A percentile compares a stretch with the other conserved stretches of the same genome.
These are phyloP conservation scores for Stratiomys singularior DNA, from an alignment of 2,888 invertebrate species.

Conservation along the genomic window DNA sequence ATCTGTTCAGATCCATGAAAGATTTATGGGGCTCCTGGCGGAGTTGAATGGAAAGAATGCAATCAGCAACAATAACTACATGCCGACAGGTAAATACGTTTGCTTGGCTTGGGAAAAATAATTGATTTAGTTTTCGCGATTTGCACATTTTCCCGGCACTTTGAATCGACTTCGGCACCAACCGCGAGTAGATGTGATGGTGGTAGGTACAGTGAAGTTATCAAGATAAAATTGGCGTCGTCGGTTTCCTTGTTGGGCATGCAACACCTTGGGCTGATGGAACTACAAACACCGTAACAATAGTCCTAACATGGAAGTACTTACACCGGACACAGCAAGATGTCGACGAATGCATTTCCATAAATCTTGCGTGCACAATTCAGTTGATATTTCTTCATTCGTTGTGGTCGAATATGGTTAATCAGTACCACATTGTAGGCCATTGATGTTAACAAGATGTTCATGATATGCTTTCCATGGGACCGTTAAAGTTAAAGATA, in stretches of 20 bases:
- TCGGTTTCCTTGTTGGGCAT: not conserved
- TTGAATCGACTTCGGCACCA: not conserved
- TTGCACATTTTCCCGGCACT: not conserved
- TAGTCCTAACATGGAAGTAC: conserved; percentile 29
- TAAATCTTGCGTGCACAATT: conserved; percentile 30
- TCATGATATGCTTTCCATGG: no score
- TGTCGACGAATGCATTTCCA: conserved; percentile 5
- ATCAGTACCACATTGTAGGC: not conserved
- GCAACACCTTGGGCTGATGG: conserved; percentile 11
- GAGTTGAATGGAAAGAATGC: conserved; percentile 6
- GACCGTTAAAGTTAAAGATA: no score
- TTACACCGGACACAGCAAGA: conserved; percentile 35
- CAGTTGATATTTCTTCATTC: not conserved
- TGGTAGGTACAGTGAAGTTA: not conserved
- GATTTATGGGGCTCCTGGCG: not conserved
- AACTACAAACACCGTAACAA: conserved; percentile 6
- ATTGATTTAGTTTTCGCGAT: conserved; percentile 22
- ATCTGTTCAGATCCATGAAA: conserved; percentile 14
- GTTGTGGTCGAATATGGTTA: not conserved
- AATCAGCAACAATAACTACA: not conserved
- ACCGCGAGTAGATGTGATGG: no score
- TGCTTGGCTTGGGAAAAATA: not conserved
- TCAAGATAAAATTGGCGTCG: not conserved
- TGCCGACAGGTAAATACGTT: not conserved
- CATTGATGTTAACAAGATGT: no score